A percentile compares a stretch with the other conserved stretches of the same genome.
Conservation (phyloP, 2,797 vertebrate genomes). For the Amblyopsis hoosieri region DNA sequence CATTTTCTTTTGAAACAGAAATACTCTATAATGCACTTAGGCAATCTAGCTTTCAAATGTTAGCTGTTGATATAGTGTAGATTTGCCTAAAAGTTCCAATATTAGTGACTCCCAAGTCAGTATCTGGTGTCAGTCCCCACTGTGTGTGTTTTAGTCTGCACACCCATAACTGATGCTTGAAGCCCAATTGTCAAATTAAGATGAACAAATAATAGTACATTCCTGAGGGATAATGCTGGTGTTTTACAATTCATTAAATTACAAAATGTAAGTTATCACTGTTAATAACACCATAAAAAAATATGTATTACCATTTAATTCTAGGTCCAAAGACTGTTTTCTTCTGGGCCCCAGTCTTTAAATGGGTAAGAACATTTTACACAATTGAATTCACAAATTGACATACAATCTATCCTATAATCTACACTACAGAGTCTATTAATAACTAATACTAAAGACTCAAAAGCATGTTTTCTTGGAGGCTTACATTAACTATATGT, state of each 20-base stretch:
- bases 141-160: neutral
- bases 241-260: neutral
- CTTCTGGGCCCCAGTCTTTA: constrained; percentile 98
- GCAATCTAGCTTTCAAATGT: no score
- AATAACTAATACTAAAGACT: no score
- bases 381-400: neutral
- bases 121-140: no score
- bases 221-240: no score
- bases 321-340: constrained; percentile 96
- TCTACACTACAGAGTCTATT: no score
- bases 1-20: no score
- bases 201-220: neutral
- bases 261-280: neutral
- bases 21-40: no score
- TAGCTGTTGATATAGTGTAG: constrained; percentile 13
- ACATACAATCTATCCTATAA: no score
- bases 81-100: constrained; percentile 1
- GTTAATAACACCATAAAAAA: neutral
- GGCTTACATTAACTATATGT: no score
- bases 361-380: constrained; percentile 87
- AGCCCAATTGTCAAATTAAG: neutral
- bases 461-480: no score
- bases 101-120: constrained; percentile 10
- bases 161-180: neutral
- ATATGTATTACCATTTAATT: constrained; percentile 22